Evolutionary conservation across 2,113 vertebrate species (phyloP), one percentile per base, ranked within the genome.

Genomic region (Salvelinus fontinalis): DNA sequence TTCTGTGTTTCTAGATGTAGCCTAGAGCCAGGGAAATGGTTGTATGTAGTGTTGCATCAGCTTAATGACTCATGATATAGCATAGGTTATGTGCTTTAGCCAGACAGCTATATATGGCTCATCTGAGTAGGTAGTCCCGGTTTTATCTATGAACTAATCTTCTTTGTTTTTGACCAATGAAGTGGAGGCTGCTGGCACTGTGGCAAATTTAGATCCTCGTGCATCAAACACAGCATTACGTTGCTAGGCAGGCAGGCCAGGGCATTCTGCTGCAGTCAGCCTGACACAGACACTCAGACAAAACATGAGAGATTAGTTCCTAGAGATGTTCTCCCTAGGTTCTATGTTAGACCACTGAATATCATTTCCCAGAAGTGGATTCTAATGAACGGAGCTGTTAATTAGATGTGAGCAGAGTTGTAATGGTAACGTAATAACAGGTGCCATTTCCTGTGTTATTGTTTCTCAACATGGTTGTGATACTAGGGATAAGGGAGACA

Each of bases 1-100:
- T 67, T 39, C 34, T 34, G 39, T 65, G 60, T n/a, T 39, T 66
- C 66, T 49, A 22, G 69, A 70, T 49, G 69, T n/a, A 51, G 44
- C 4, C 69, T 24, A 70, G 18, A 26, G 39, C 44, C n/a, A 44
- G 39, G 39, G 39, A 49, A 51, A 51, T 70, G 24, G 22, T n/a
- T 22, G 27, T 24, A 3, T 20, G 18, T 20, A 57, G 14, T 12
- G 27, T 49, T 70, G 64, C 51, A 20, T 57, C 51, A 70, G 20
- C 39, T 49, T 49, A 70, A 70, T 49, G 11, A n/a, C 20, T 70
- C 49, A 22, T 49, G 24, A 31, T 13, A 49, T 7, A 70, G 22
- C n/a, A n/a, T 51, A 14, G n/a, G 11, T 34, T 20, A 29, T 20
- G 18, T 34, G 67, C 69, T 70, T 20, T 70, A n/a, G 48, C 69